Conservation (phyloP, 2,113 vertebrate species). For the Pterophyllum scalare region DNA sequence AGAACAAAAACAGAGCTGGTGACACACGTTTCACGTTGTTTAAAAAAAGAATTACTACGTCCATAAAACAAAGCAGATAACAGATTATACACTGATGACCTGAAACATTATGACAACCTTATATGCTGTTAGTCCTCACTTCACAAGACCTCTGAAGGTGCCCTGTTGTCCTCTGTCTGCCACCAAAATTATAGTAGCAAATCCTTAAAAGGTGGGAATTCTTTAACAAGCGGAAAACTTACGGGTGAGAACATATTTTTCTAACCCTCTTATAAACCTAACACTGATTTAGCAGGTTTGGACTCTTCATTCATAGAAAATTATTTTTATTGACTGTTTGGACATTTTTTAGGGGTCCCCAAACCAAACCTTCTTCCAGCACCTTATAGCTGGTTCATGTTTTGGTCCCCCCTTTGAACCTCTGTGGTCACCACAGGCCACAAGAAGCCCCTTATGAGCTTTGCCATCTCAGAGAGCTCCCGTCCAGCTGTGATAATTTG, state of each 20-base stretch:
- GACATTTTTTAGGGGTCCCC: rapidly evolving
- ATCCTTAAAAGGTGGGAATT: background rate
- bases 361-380: background rate
- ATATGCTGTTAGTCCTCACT: background rate
- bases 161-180: background rate
- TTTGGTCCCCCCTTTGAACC: rapidly evolving
- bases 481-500: background rate
- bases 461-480: slow-evolving; percentile 2
- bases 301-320: background rate
- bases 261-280: background rate
- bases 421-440: background rate
- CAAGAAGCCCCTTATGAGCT: background rate
- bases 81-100: background rate
- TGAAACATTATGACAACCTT: background rate
- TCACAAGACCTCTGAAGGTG: background rate
- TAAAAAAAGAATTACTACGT: background rate
- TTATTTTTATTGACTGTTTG: background rate
- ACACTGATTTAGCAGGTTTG: background rate
- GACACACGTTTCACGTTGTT: background rate
- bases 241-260: background rate
- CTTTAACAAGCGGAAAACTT: background rate
- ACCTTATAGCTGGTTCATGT: background rate
- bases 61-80: background rate
- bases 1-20: background rate
- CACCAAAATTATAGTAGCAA: background rate